These are phyloP conservation scores for Danaus chrysippus DNA, from an alignment of 2,888 invertebrate species.

Conservation along the genomic window DNA sequence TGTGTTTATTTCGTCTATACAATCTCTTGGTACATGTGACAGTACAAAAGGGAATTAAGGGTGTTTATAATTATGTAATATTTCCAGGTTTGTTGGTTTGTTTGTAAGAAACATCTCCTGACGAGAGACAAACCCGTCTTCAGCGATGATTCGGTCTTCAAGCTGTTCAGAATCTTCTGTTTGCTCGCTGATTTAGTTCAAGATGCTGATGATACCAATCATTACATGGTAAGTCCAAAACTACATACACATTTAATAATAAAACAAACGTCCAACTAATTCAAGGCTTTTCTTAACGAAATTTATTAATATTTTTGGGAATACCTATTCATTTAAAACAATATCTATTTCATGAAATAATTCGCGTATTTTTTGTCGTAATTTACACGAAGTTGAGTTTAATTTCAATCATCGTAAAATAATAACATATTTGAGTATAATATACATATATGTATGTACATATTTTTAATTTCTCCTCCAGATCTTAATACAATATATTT, in stretches of 20 bases:
- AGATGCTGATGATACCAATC: slow-evolving; percentile 72
- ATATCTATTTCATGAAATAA: too few species aligned
- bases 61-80: neutral
- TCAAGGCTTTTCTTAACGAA: too few species aligned
- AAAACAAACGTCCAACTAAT: neutral
- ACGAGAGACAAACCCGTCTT: slow-evolving; percentile 80
- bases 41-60: neutral
- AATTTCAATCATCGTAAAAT: too few species aligned
- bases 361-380: slow-evolving; percentile 7
- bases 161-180: slow-evolving; percentile 88
- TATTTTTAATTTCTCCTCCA: too few species aligned
- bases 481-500: too few species aligned
- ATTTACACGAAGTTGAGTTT: neutral
- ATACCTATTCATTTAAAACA: too few species aligned
- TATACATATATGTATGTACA: too few species aligned
- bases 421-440: too few species aligned
- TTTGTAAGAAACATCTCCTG: slow-evolving; percentile 83
- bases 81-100: slow-evolving; percentile 85
- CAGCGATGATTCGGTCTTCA: slow-evolving; percentile 82
- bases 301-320: too few species aligned
- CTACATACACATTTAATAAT: neutral
- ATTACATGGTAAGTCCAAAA: slow-evolving; percentile 66
- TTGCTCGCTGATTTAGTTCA: slow-evolving; percentile 85
- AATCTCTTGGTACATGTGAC: too few species aligned
- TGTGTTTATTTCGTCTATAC: too few species aligned